phyloP scores from a whole-genome alignment of 2,113 vertebrate genomes.

The Rhombomys opimus region DNA sequence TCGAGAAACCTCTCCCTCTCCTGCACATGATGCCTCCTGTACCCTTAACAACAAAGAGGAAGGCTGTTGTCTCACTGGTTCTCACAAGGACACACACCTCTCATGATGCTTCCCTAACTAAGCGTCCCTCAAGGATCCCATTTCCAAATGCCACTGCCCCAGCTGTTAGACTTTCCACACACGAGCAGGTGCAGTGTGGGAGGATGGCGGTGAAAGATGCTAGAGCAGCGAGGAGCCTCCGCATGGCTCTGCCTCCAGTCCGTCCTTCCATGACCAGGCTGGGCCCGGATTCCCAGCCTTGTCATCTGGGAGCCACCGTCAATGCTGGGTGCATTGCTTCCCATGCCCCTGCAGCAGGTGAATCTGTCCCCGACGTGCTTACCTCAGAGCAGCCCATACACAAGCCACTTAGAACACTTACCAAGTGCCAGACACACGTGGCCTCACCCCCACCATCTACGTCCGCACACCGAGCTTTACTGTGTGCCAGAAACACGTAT shows the following conservation, averaged over 20 bases:
- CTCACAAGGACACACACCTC: neutral
- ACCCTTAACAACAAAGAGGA: neutral
- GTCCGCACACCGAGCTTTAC: neutral
- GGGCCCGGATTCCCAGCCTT: neutral
- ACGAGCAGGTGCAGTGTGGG: fast-evolving
- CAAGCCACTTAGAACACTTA: neutral
- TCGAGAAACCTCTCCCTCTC: neutral
- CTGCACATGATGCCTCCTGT: neutral
- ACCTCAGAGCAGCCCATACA: neutral
- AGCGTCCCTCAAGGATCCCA: too few relatives aligned
- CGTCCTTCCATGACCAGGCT: neutral
- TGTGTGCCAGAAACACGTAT: too few relatives aligned
- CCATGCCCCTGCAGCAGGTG: neutral
- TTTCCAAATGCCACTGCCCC: neutral
- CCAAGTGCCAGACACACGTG: neutral
- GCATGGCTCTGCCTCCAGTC: neutral
- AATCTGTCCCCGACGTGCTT: neutral
- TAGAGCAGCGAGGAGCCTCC: too few relatives aligned
- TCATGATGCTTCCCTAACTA: too few relatives aligned
- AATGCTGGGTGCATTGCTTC: neutral
- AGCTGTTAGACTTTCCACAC: neutral
- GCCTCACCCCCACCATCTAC: neutral
- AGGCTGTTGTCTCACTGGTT: neutral
- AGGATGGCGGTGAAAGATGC: too few relatives aligned
- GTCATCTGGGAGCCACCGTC: neutral